Percentiles rank a stretch among this genome's conserved stretches.
Conservation (phyloP, 1,140 invertebrate species). For the Batillaria attramentaria region DNA sequence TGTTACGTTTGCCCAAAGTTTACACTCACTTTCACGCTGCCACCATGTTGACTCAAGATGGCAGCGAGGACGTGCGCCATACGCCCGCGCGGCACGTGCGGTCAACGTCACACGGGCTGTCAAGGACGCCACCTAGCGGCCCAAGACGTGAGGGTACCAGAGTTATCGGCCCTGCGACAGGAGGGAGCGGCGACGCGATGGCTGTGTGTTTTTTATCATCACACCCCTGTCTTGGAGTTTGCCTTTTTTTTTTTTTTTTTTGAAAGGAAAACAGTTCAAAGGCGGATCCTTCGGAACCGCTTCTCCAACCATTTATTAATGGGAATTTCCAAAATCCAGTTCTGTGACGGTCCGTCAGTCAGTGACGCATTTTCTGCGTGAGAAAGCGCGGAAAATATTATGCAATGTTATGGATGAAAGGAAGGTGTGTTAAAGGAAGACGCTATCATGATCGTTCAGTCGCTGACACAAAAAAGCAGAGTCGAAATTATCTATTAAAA, state of each 20-base stretch:
- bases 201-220: background rate
- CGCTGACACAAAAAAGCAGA: too few relatives aligned
- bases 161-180: background rate
- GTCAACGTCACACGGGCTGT: background rate
- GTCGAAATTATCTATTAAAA: too few relatives aligned
- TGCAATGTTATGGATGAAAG: too few relatives aligned
- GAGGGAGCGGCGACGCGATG: background rate
- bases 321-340: too few relatives aligned
- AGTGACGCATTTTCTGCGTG: too few relatives aligned
- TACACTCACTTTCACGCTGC: background rate
- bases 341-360: too few relatives aligned
- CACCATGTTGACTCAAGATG: background rate
- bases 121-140: background rate
- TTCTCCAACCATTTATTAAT: too few relatives aligned
- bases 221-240: background rate
- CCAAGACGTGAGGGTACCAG: background rate
- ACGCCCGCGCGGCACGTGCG: background rate
- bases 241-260: background rate
- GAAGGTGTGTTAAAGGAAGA: too few relatives aligned
- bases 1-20: slow-evolving; percentile 6
- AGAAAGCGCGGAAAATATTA: too few relatives aligned
- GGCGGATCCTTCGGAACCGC: too few relatives aligned
- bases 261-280: too few relatives aligned
- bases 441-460: too few relatives aligned
- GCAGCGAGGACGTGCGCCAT: background rate